Evolutionary conservation across 2,797 vertebrate species (phyloP).

Genomic region (Rhabdophis nuchalis): DNA sequence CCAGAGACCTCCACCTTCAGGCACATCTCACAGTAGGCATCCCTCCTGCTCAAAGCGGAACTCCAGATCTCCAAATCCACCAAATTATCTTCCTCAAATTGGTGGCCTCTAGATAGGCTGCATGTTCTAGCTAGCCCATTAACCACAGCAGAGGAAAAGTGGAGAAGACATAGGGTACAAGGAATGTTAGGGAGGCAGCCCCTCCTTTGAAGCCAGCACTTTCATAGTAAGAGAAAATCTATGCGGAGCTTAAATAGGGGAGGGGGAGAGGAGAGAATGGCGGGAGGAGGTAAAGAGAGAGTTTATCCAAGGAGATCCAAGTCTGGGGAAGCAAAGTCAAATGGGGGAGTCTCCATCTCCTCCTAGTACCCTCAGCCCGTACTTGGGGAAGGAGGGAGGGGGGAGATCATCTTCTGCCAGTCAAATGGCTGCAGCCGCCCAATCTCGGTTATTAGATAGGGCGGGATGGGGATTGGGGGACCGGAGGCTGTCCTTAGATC

Average conservation of each 20-base stretch:
- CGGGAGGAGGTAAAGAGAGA: neutral
- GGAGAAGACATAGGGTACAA: neutral
- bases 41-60: neutral
- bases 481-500: neutral
- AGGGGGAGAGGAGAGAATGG: neutral
- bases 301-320: neutral
- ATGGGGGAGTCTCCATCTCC: neutral
- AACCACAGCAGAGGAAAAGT: neutral
- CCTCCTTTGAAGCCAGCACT: neutral
- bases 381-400: neutral
- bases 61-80: neutral
- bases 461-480: neutral
- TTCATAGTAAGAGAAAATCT: neutral
- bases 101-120: neutral
- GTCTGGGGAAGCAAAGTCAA: neutral
- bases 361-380: neutral
- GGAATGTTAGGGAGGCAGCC: neutral
- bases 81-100: neutral
- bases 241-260: neutral
- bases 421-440: neutral
- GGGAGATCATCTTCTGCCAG: conserved; percentile 16
- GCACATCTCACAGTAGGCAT: neutral
- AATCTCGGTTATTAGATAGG: neutral
- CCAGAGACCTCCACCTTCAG: neutral
- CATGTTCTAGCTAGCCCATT: neutral